These are phyloP conservation scores for Drosophila triauraria DNA, from an alignment of 1,140 invertebrate species.

Conservation along the genomic window DNA sequence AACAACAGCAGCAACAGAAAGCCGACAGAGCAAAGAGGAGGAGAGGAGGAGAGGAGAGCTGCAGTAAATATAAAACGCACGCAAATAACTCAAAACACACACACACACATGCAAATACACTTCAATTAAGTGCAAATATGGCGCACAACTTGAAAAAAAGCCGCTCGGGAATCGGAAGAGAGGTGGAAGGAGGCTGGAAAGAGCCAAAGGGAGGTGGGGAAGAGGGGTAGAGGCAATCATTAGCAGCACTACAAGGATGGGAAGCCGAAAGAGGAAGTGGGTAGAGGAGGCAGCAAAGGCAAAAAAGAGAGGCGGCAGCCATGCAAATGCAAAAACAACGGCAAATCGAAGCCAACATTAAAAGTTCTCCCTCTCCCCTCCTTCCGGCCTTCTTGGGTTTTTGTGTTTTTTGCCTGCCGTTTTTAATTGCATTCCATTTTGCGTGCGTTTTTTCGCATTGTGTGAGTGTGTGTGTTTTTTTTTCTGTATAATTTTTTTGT, in stretches of 20 bases:
- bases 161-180: constrained; percentile 23
- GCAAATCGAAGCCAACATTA: constrained; percentile 77
- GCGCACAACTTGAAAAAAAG: constrained; percentile 66
- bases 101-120: constrained; percentile 53
- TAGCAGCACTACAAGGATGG: constrained; percentile 69
- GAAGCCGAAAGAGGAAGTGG: constrained; percentile 8
- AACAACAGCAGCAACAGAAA: constrained; percentile 8
- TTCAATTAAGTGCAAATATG: constrained; percentile 82
- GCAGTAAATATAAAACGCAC: constrained; percentile 60
- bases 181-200: background rate
- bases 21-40: background rate
- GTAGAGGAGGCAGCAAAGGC: background rate
- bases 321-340: constrained; percentile 70
- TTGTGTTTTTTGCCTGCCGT: constrained; percentile 73
- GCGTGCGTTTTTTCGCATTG: constrained; percentile 38
- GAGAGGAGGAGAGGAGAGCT: constrained; percentile 23
- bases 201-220: background rate
- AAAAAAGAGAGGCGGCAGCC: constrained; percentile 48
- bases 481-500: constrained; percentile 16
- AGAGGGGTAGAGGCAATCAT: constrained; percentile 71
- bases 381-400: constrained; percentile 13
- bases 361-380: constrained; percentile 47
- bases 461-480: constrained; percentile 3
- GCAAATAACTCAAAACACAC: constrained; percentile 58
- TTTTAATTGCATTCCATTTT: constrained; percentile 83